Conservation (phyloP, 2,113 vertebrate genomes). For the Saguinus midas region DNA sequence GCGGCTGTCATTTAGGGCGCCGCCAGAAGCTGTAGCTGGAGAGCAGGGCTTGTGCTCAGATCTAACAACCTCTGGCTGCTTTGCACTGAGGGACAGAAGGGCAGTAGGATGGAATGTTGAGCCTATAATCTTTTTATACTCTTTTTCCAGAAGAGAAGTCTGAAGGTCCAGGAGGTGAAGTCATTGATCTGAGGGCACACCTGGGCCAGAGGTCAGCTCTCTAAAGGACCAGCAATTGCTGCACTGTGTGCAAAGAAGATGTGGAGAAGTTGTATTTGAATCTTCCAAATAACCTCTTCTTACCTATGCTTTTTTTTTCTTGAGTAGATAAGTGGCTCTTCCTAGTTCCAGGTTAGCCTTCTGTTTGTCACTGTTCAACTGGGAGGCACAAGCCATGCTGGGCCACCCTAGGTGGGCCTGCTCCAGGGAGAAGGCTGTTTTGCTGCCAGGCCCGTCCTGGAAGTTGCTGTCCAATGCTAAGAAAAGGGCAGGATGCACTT, state of each 20-base stretch:
- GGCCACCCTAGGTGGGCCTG: background rate
- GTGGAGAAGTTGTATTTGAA: background rate
- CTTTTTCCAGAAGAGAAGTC: background rate
- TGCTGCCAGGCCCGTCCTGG: background rate
- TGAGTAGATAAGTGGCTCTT: background rate
- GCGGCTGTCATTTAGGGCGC: background rate
- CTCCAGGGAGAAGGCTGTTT: background rate
- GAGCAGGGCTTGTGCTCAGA: too few relatives aligned
- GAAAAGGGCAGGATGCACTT: background rate
- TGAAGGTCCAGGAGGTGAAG: background rate
- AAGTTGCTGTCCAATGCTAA: background rate
- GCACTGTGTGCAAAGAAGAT: background rate
- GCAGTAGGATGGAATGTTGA: background rate
- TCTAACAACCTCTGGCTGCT: fast-evolving
- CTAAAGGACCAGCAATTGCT: background rate
- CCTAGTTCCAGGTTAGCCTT: background rate
- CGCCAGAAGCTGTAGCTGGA: fast-evolving
- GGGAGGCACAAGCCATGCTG: background rate
- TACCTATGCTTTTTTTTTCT: background rate
- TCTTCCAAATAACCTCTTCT: background rate
- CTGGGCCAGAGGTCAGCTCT: background rate
- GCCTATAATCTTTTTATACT: background rate
- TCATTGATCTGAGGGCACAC: background rate
- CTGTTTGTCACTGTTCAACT: background rate
- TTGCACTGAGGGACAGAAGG: background rate